phyloP scores from a whole-genome alignment of 2,113 vertebrate species.

The Tauraco erythrolophus region DNA sequence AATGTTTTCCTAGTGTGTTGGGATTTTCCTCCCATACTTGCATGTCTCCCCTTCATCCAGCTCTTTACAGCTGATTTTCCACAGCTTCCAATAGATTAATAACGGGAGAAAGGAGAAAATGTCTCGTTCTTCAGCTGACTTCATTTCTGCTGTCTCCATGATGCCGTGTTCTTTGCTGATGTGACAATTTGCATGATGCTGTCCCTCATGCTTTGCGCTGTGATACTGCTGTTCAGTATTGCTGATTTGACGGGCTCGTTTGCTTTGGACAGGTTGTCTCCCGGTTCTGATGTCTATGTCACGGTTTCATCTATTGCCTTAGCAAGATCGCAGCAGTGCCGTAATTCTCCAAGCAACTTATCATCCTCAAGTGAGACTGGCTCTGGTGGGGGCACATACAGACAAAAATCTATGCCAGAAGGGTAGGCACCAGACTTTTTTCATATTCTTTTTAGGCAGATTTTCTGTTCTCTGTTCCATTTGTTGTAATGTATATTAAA shows the following conservation, averaged over 20 bases:
- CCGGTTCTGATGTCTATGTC: conserved; percentile 91
- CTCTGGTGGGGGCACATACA: conserved; percentile 84
- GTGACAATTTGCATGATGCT: neutral
- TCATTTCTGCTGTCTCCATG: neutral
- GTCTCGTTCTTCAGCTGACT: conserved; percentile 7
- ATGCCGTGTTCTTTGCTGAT: neutral
- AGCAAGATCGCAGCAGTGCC: conserved; percentile 87
- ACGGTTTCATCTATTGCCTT: conserved; percentile 90
- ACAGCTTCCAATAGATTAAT: neutral
- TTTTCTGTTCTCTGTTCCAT: neutral
- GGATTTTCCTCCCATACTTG: neutral
- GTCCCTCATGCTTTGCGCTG: neutral
- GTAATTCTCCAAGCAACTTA: conserved; percentile 86
- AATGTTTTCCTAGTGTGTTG: neutral
- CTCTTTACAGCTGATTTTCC: neutral
- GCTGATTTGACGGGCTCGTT: conserved; percentile 25
- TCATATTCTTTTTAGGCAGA: neutral
- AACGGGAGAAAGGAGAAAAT: neutral
- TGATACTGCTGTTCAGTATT: neutral
- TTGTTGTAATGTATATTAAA: neutral
- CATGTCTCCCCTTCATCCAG: neutral
- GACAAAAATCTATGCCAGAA: conserved; percentile 92
- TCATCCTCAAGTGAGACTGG: conserved; percentile 89
- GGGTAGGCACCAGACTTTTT: conserved; percentile 82
- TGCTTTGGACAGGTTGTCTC: conserved; percentile 83